Base-by-base conservation (phyloP, 2,113 vertebrate species). In the Aldabrachelys gigantea region DNA sequence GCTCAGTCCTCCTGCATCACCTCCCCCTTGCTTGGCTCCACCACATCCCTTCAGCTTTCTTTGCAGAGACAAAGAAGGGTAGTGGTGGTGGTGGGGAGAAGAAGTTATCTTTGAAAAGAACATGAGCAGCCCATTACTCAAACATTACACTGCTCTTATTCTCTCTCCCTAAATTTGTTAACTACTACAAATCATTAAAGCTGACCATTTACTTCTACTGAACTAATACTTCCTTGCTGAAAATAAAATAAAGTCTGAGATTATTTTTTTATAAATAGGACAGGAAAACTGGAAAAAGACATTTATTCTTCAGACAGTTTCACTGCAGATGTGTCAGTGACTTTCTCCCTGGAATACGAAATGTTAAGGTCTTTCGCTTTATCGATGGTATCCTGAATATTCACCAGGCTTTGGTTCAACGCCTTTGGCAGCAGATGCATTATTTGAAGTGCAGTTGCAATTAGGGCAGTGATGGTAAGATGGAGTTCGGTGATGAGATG, bases 361-460 rank as follows among this genome's bases (percentile, higher is more conserved):
- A n/a, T 44, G 10, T 7, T 47, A 14, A 62, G 25, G 9, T n/a
- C 29, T 4, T 41, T 38, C 38, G 53, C 54, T 91, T 84, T 82
- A 92, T 81, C 76, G 84, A 29, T 94, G 87, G 89, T 90, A 83
- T 53, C 82, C 81, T 52, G 87, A 80, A 38, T 89, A 91, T 22
- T 92, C 75, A 72, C 84, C 41, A 6, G 86, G 25, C 76, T 92
- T 91, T 72, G 86, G 35, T 16, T 59, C 82, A 5, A 47, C 21
- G 38, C 80, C 38, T 41, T 16, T 52, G 56, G 88, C 52, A 65
- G 86, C 49, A 1, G 54, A 3, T 9, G 13, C 1, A 0, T 27
- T 14, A 2, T 62, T 75, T 17, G 80, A 57, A 11, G 10, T 56
- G 35, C 50, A 95, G 82, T 27, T 65, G 82, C 52, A 88, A n/a